Evolutionary conservation across 1,140 invertebrate species (phyloP), one percentile per base, ranked within the genome.

Genomic region (Tetranychus urticae): DNA sequence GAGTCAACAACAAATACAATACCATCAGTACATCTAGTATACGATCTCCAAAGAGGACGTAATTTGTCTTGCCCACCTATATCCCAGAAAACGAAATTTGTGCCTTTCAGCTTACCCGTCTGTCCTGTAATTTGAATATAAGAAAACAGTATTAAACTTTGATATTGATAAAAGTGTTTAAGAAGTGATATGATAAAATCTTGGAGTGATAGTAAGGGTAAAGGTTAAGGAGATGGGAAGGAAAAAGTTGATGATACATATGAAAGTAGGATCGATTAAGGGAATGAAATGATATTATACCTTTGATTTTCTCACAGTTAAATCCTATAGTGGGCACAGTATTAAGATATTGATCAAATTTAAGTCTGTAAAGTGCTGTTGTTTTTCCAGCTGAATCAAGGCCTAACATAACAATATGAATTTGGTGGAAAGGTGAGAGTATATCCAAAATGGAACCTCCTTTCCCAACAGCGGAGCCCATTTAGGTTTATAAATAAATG

Each of bases 281-380:
- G 23, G 23, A 23, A 23, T 23, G 23, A 23, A 23, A 23, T 23
- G 23, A 23, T 23, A 23, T 23, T 23, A 42, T 52, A 52, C 50
- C 77, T 67, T 76, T 82, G 61, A 96, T 85, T 76, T 91, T 90
- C 75, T 97, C 92, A 72, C 91, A 96, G 74, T 97, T 97, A 74
- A 97, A 97, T 57, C 92, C 92, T 64, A 97, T 93, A 1, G 93
- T 97, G 33, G 91, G 90, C 61, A 93, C 88, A 8, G 92, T 92
- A 74, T 92, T 91, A 58, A 94, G 81, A 75, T 94, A 96, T 74
- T 94, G 90, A 73, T 92, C 87, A 70, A 96, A 93, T 75, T 97
- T 97, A 35, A 97, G 80, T 67, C 91, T 78, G 74, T 97, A 96
- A n/a, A 97, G 79, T 50, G 90, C 87, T 2, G 92, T 97, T 1